Percentiles rank a stretch among this genome's conserved stretches.
Evolutionary conservation across 2,888 invertebrate species (phyloP).

Genomic region (Andrena dorsata): DNA sequence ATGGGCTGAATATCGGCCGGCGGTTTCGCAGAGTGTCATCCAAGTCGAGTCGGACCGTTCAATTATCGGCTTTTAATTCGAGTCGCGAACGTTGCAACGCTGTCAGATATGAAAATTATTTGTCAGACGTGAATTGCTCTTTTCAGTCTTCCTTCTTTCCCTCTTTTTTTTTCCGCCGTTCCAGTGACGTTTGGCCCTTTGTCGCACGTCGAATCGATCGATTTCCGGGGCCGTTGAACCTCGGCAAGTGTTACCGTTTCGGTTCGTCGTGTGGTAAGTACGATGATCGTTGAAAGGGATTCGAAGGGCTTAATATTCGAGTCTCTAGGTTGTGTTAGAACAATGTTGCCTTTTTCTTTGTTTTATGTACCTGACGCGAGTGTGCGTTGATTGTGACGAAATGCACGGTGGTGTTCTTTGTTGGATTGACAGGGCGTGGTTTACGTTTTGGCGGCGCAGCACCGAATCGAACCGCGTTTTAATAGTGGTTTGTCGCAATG

Average conservation of each 20-base stretch:
- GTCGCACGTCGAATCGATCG: slow-evolving; percentile 30
- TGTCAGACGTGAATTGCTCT: neutral
- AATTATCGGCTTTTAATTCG: slow-evolving; percentile 34
- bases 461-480: slow-evolving; percentile 40
- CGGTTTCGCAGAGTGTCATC: neutral
- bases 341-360: slow-evolving; percentile 3
- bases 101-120: slow-evolving; percentile 8
- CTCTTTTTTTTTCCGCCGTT: neutral
- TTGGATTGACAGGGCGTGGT: slow-evolving; percentile 18
- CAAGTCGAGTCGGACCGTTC: slow-evolving; percentile 18
- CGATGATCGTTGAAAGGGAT: neutral
- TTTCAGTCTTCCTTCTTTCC: slow-evolving; percentile 1
- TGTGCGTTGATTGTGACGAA: neutral
- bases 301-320: neutral
- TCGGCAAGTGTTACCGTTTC: slow-evolving; percentile 16
- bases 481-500: slow-evolving; percentile 42
- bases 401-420: slow-evolving; percentile 3
- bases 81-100: neutral
- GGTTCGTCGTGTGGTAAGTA: slow-evolving; percentile 4
- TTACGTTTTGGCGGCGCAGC: slow-evolving; percentile 21
- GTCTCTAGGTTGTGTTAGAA: slow-evolving; percentile 16
- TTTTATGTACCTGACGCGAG: slow-evolving; percentile 9
- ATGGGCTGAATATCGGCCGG: no score
- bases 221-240: slow-evolving; percentile 1
- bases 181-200: neutral